Evolutionary conservation across 2,113 vertebrate genomes (phyloP).

Genomic region (Gorsachius goisagi): DNA sequence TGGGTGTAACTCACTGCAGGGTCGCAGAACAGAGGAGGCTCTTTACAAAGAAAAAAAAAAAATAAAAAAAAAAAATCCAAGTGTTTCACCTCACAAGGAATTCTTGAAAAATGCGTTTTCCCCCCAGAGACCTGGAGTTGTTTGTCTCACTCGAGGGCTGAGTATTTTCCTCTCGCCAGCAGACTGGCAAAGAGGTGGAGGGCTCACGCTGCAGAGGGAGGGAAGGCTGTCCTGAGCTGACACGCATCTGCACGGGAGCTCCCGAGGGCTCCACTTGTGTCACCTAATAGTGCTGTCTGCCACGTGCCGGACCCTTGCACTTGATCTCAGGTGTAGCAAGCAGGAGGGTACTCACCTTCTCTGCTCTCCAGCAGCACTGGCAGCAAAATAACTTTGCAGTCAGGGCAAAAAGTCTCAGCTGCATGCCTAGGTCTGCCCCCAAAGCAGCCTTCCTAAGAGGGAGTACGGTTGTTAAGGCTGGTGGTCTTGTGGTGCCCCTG

Average conservation of each 20-base stretch:
- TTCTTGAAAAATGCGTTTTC: slow-evolving; percentile 29
- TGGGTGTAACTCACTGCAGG: slow-evolving; percentile 38
- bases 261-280: not conserved
- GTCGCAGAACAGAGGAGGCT: slow-evolving; percentile 15
- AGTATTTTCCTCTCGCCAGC: not conserved
- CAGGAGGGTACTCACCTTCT: not conserved
- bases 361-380: not conserved
- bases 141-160: not conserved
- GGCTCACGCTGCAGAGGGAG: not conserved
- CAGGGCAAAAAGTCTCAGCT: not conserved
- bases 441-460: not conserved
- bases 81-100: slow-evolving; percentile 35
- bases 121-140: not conserved
- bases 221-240: not conserved
- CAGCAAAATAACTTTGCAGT: not conserved
- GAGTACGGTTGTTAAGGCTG: not conserved
- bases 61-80: not conserved
- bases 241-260: not conserved
- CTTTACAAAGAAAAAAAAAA: not conserved
- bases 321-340: not conserved
- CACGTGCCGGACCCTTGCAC: too few species aligned
- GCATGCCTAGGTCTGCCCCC: not conserved
- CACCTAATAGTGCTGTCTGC: not conserved
- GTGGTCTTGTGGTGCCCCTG: not conserved
- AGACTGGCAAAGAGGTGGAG: not conserved